phyloP scores from a whole-genome alignment of 2,888 invertebrate genomes.

The Norana najaformis region DNA sequence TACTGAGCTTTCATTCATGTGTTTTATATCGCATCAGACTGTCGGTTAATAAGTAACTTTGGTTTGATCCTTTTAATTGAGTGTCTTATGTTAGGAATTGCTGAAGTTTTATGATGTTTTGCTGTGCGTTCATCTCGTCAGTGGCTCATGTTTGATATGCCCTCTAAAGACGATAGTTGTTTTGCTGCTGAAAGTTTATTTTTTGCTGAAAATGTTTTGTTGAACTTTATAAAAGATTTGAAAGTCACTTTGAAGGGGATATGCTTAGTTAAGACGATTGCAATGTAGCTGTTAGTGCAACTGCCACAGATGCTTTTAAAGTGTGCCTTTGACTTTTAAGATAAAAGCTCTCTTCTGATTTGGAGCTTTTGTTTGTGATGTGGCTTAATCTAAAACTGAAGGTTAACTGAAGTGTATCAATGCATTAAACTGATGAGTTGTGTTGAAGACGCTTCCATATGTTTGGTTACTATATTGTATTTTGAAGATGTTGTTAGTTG shows the following conservation, averaged over 20 bases:
- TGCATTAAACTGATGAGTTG: too few species aligned
- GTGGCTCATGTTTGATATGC: background rate
- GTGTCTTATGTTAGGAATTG: background rate
- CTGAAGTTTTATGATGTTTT: background rate
- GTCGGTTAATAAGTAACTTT: background rate
- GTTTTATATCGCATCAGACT: background rate
- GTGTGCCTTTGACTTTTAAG: background rate
- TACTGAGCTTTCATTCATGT: constrained; percentile 9
- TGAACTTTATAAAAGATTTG: background rate
- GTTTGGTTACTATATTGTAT: background rate
- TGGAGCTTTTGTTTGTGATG: background rate
- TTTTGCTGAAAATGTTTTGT: background rate
- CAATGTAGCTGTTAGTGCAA: background rate
- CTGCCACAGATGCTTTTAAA: background rate
- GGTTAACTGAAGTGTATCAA: background rate
- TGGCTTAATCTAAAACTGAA: background rate
- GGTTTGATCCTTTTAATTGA: background rate
- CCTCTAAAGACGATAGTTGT: background rate
- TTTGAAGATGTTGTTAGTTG: constrained; percentile 13
- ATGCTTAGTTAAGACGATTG: background rate
- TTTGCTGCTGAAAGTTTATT: background rate
- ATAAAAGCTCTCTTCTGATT: background rate
- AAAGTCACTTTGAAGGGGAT: background rate
- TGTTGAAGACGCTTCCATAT: background rate
- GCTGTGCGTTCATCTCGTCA: background rate